Base-by-base conservation (phyloP, 2,113 vertebrate genomes). In the Zingel zingel region DNA sequence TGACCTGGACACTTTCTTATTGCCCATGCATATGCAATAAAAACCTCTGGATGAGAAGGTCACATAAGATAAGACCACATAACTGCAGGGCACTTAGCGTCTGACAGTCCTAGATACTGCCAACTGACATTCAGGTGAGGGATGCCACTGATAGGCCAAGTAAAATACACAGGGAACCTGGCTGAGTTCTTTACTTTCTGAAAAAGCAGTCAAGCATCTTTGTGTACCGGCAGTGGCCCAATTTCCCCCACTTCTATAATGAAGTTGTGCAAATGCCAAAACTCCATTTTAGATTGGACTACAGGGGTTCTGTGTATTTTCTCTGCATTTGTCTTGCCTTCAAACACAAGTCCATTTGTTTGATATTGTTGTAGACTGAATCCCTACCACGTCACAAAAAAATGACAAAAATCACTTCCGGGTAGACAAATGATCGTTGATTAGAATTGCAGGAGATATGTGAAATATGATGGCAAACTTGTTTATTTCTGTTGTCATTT, bases 21-120 rank as follows among this genome's bases (percentile, higher is more conserved):
- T 88, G 50, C 45, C 75, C 68, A 86, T 92, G 84, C 84, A 88
- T 88, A 92, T 89, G 86, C 85, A 91, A 74, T 79, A 68, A 79
- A 88, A 82, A 73, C 75, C 76, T 67, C 53, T 25, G 67, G 61
- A 84, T 69, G 74, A 76, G 85, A 90, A 88, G 91, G 91, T 90
- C 85, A 50, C 57, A 0, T 39, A 71, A 79, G 71, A 89, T 68
- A 74, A 88, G 77, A 77, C 77, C 78, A 61, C 72, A 69, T 83
- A 78, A 86, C 81, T 79, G 83, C 83, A 68, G 82, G 87, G 58
- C 81, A 75, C 74, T 87, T 81, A 68, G 65, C 69, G 16, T 74
- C 79, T 62, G 65, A 64, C 77, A 45, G 50, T 50, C 30, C 62
- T 66, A 70, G 50, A 86, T 43, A 58, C 79, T 65, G 68, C 58